phyloP scores from a whole-genome alignment of 2,888 invertebrate genomes.

The Trichogramma evanescens region DNA sequence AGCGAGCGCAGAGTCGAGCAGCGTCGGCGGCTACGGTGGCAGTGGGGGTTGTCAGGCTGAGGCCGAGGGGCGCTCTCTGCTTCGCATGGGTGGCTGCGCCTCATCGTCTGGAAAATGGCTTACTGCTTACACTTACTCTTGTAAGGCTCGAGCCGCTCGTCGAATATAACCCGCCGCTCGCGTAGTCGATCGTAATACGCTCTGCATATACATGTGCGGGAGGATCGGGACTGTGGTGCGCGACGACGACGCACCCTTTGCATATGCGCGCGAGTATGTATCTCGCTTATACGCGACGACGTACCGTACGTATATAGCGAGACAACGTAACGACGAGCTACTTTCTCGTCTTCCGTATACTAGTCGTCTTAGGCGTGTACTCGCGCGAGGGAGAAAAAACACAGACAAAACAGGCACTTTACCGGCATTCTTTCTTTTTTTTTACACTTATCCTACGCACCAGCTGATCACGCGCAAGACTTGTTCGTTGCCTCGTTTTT shows the following conservation, averaged over 20 bases:
- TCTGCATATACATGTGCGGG: not conserved
- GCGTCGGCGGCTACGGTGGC: slow-evolving; percentile 32
- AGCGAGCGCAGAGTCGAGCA: not conserved
- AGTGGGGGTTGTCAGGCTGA: slow-evolving; percentile 45
- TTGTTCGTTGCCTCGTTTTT: not conserved
- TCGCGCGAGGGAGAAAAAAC: slow-evolving; percentile 18
- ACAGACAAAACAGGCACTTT: slow-evolving; percentile 36
- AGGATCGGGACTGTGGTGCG: not conserved
- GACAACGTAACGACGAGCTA: slow-evolving; percentile 21
- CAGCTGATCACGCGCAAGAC: not conserved
- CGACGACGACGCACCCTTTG: not conserved
- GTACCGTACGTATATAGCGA: not conserved
- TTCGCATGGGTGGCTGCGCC: slow-evolving; percentile 44
- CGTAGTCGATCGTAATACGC: not conserved
- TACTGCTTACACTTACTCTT: slow-evolving; percentile 44
- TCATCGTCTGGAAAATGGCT: slow-evolving; percentile 50
- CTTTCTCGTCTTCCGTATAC: too few relatives aligned
- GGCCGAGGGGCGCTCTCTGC: slow-evolving; percentile 39
- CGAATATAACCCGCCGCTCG: slow-evolving; percentile 17
- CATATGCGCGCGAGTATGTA: not conserved
- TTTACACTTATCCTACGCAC: slow-evolving; percentile 13
- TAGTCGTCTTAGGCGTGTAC: slow-evolving; percentile 18
- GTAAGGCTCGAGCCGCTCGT: slow-evolving; percentile 27
- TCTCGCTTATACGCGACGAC: slow-evolving; percentile 12
- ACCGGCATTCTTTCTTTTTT: slow-evolving; percentile 25